Base-by-base conservation (phyloP, 1,140 invertebrate genomes). In the Ostrea denselamellosa region DNA sequence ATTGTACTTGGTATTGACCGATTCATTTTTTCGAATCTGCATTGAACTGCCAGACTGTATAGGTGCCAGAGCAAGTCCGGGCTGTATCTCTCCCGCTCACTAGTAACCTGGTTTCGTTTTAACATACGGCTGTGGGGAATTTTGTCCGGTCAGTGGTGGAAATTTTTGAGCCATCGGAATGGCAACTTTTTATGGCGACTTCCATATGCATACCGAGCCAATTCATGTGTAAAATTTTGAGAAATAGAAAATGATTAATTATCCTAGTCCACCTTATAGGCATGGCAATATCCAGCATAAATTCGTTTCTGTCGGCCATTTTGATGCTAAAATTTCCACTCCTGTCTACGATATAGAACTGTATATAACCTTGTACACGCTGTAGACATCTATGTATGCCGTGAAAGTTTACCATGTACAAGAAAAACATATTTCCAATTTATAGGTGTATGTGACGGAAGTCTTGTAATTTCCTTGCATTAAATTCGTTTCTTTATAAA, bases 81-180 rank as follows among this genome's bases (percentile, higher is more conserved):
- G 68, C 51, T 3, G 52, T 84, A 56, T 86, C 52, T 88, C 87
- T 88, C 87, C 85, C 54, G 81, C 54, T 44, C 28, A 25, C 53
- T 85, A 88, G 87, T 88, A 88, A 88, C 87, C 87, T 86, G 65
- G 52, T 58, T 62, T 56, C 54, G 77, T 88, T 88, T 68, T 89
- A 85, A 86, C 89, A 52, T 54, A 77, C 19, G 68, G 58, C 34
- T 56, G 84, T 81, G 68, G 83, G 83, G 83, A 62, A 56, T 54
- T 54, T 58, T 89, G 65, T 83, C 52, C 2, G 84, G 65, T 86
- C 82, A 89, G 85, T 71, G 62, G 85, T 86, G 85, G 85, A 86
- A 86, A 86, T 86, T 86, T 86, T 77, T 8, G 65, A 22, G 22
- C 51, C 53, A 71, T 86, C 62, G 65, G 52, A 86, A 86, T 86